Percentiles rank a stretch among this genome's conserved stretches.
These are phyloP conservation scores for Eupithecia subfuscata DNA, from an alignment of 2,888 invertebrate species.

Conservation along the genomic window DNA sequence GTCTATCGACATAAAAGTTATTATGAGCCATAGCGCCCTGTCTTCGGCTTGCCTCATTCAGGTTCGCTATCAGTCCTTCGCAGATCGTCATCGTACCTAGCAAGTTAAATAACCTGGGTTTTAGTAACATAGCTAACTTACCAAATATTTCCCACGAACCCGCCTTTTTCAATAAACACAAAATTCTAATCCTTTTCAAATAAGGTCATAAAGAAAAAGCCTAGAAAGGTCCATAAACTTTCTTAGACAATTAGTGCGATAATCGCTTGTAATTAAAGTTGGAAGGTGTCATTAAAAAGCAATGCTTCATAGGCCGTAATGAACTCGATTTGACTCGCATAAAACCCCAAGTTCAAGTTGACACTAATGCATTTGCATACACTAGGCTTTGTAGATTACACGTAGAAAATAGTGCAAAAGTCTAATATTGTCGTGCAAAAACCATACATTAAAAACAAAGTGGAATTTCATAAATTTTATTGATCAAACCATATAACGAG, in stretches of 20 bases:
- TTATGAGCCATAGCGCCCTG: too few relatives aligned
- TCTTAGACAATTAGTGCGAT: constrained; percentile 33
- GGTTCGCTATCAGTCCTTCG: too few relatives aligned
- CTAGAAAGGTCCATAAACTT: constrained; percentile 17
- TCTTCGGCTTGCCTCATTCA: too few relatives aligned
- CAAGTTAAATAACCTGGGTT: background rate
- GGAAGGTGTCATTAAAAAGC: constrained; percentile 52
- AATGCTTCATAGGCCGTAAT: constrained; percentile 62
- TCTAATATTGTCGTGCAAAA: background rate
- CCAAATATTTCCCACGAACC: too few relatives aligned
- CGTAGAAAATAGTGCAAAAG: constrained; percentile 18
- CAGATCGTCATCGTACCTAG: too few relatives aligned
- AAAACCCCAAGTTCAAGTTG: constrained; percentile 57
- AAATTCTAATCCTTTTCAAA: background rate
- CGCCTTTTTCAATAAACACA: too few relatives aligned
- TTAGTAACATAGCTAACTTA: too few relatives aligned
- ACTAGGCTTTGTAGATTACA: constrained; percentile 20
- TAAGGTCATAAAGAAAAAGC: background rate
- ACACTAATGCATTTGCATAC: constrained; percentile 38
- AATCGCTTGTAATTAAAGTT: constrained; percentile 37
- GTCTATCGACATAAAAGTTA: too few relatives aligned
- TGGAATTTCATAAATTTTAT: too few relatives aligned
- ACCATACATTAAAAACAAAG: too few relatives aligned
- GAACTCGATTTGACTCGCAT: constrained; percentile 59
- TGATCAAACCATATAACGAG: too few relatives aligned